Conservation (phyloP, 1,140 invertebrate species). For the Papilio helenus region DNA sequence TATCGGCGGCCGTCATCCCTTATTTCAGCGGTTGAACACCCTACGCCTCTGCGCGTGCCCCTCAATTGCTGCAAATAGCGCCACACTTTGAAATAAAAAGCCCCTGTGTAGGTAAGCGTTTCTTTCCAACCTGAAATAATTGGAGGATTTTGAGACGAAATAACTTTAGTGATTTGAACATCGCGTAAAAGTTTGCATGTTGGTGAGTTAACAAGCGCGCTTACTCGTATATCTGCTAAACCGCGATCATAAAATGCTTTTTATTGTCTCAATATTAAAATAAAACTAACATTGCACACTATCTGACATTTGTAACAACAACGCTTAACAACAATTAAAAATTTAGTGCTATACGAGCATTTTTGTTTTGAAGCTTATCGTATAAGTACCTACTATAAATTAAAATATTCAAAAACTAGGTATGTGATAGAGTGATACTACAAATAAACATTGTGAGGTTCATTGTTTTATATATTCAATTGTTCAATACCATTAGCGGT, state of each 20-base stretch:
- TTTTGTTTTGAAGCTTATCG: neutral
- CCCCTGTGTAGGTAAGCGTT: neutral
- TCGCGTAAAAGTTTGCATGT: too few relatives aligned
- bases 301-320: too few relatives aligned
- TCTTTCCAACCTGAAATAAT: neutral
- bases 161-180: too few relatives aligned
- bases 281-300: neutral
- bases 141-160: too few relatives aligned
- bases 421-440: neutral
- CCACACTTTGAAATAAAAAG: neutral
- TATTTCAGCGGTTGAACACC: neutral
- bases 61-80: neutral
- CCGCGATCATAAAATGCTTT: too few relatives aligned
- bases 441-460: neutral
- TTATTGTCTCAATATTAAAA: neutral
- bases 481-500: slow-evolving; percentile 4
- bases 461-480: neutral
- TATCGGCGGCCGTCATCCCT: neutral
- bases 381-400: too few relatives aligned
- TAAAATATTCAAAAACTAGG: too few relatives aligned
- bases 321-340: neutral
- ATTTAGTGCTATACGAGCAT: neutral
- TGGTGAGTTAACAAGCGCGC: too few relatives aligned
- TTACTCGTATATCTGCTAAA: too few relatives aligned
- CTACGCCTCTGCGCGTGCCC: neutral